phyloP scores from a whole-genome alignment of 2,113 vertebrate genomes.

The Lethenteron reissneri region DNA sequence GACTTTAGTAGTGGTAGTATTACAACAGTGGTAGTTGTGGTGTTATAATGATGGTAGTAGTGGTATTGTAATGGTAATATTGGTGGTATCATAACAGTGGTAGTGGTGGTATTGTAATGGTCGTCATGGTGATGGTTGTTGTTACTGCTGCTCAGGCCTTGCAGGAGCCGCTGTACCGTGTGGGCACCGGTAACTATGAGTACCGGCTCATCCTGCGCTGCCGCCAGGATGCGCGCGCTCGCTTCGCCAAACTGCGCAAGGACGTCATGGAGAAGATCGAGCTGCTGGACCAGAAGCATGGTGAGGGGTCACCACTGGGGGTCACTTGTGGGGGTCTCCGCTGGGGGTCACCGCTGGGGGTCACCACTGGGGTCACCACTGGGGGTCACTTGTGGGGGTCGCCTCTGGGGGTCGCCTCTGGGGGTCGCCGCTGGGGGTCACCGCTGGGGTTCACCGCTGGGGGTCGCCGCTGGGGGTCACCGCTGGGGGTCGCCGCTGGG shows the following conservation, averaged over 20 bases:
- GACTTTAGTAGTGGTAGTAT: no score
- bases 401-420: no score
- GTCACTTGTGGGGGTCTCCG: no score
- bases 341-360: no score
- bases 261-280: conserved; percentile 95
- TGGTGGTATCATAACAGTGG: background rate
- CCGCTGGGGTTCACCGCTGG: background rate
- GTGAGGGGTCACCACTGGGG: conserved; percentile 22
- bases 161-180: conserved; percentile 73
- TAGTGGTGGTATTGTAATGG: background rate
- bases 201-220: conserved; percentile 79
- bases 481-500: background rate
- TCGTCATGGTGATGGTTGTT: background rate
- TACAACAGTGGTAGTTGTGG: no score
- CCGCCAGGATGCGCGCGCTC: conserved; percentile 69
- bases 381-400: background rate
- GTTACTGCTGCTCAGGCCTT: conserved; percentile 34
- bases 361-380: background rate
- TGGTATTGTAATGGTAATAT: background rate
- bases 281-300: conserved; percentile 89
- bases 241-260: conserved; percentile 94
- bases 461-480: background rate
- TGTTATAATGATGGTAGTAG: no score
- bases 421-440: no score
- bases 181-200: conserved; percentile 89